Base-by-base conservation (phyloP, 1,140 invertebrate species). In the Elymnias hypermnestra region DNA sequence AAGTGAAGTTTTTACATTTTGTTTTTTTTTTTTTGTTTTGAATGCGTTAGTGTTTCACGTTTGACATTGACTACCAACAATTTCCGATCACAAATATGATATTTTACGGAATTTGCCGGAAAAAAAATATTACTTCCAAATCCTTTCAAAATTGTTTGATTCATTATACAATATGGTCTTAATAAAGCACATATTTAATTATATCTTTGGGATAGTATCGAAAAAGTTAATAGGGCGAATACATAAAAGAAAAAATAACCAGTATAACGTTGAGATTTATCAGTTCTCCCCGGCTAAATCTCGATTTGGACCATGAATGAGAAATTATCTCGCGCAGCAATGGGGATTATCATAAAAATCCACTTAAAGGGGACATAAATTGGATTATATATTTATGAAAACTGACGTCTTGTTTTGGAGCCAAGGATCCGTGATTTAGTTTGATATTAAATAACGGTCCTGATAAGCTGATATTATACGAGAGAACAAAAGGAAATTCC, bases 301-400 rank as follows among this genome's bases (percentile, higher is more conserved):
- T 26, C 48, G 37, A 48, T 59, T 51, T 54, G 39, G 44, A 47
- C 44, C 25, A 48, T 54, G 45, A 54, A 59, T 54, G 52, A 57
- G 50, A 50, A 53, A 57, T 57, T 57, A 57, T 57, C 39, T 48
- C 33, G 13, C 50, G 49, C 28, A 44, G 18, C 9, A n/a, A 3
- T 14, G 45, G 15, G 46, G 42, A 57, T 57, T 57, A 49, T 42
- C 55, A 57, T 57, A 57, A 57, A 57, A 57, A 50, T 26, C 18
- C 45, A 50, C 41, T 57, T 43, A 48, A 44, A 21, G 35, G 36
- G 29, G 37, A 31, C 33, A 36, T 26, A 49, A 45, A 49, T 43
- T 49, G 36, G 45, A 44, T 54, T 47, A 37, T 53, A 37, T 53
- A 29, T 53, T 45, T 53, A 46, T 53, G 37, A 40, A 53, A 53